Base-by-base conservation (phyloP, 1,140 invertebrate genomes). In the Acromyrmex heyeri region DNA sequence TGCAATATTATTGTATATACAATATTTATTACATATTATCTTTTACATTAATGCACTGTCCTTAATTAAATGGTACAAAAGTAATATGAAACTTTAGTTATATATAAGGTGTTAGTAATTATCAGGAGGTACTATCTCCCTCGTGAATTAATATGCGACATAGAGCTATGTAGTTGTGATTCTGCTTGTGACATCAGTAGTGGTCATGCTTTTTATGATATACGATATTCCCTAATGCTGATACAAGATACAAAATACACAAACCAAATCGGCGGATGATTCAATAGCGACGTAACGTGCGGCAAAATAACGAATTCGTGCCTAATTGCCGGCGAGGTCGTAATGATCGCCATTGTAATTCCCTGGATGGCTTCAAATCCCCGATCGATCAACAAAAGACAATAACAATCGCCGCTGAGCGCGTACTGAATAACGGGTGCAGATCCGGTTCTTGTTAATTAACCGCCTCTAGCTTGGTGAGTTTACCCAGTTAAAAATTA, bases 331-430 rank as follows among this genome's bases (percentile, higher is more conserved):
- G 38, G 12, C 38, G 24, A 70, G 38, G 38, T 48, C 62, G 7
- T 61, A 73, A 83, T 83, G 55, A 30, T 82, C 48, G 24, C 67
- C 78, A 59, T 82, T 73, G 79, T 73, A 82, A 82, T 73, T 82
- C 24, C 12, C 79, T 24, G 24, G 18, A 12, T 30, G 78, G 65
- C 53, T 72, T 82, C 24, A 72, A 82, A 82, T 59, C 48, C 34
- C 38, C 38, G 34, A 83, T 83, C 79, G 69, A 83, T 83, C 69
- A 59, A 18, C 21, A 38, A 48, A 78, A 83, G 79, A 83, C 79
- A 83, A 83, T 83, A 83, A 83, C 79, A 61, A 73, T 82, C 48
- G 38, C 79, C 24, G 24, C 16, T 27, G 38, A 53, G 10, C 16
- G 38, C 53, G 18, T 44, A 30, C 55, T 16, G 6, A 57, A 38